These are phyloP conservation scores for Rhynchophorus ferrugineus DNA, from an alignment of 1,140 invertebrate genomes.

Conservation along the genomic window DNA sequence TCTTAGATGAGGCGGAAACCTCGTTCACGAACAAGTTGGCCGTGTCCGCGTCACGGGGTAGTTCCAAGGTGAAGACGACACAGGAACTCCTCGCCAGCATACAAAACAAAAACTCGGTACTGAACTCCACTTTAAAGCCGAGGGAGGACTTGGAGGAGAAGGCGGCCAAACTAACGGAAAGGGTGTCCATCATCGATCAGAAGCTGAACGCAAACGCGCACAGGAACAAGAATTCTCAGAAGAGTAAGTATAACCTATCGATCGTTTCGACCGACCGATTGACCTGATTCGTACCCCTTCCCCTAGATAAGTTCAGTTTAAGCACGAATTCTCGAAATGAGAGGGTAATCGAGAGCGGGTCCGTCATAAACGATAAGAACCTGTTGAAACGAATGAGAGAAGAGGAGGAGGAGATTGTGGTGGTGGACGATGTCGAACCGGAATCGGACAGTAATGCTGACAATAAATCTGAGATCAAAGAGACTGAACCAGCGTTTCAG, in stretches of 20 bases:
- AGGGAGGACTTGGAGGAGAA: slow-evolving; percentile 37
- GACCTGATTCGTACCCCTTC: too few species aligned
- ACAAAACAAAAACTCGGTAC: slow-evolving; percentile 50
- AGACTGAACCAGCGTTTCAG: slow-evolving; percentile 20
- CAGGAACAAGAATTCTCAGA: slow-evolving; percentile 35
- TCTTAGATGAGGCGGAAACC: slow-evolving; percentile 46
- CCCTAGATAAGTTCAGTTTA: slow-evolving; percentile 15
- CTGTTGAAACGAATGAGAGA: slow-evolving; percentile 18
- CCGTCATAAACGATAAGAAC: slow-evolving; percentile 34
- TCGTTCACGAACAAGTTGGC: slow-evolving; percentile 56
- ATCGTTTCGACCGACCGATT: not conserved
- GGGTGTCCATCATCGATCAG: slow-evolving; percentile 39
- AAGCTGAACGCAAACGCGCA: slow-evolving; percentile 37
- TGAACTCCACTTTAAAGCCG: slow-evolving; percentile 22
- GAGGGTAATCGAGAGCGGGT: slow-evolving; percentile 33
- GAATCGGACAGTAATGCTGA: slow-evolving; percentile 5
- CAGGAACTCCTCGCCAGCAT: slow-evolving; percentile 73
- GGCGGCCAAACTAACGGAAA: slow-evolving; percentile 39
- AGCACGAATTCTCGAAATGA: slow-evolving; percentile 20
- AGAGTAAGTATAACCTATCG: slow-evolving; percentile 18
- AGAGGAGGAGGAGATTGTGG: slow-evolving; percentile 25
- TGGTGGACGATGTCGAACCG: slow-evolving; percentile 24
- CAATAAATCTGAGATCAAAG: slow-evolving; percentile 22
- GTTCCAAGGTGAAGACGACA: slow-evolving; percentile 75
- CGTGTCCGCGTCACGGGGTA: slow-evolving; percentile 52